A percentile compares a stretch with the other conserved stretches of the same genome.
phyloP scores from a whole-genome alignment of 2,113 vertebrate species.

The Paratilapia polleni region DNA sequence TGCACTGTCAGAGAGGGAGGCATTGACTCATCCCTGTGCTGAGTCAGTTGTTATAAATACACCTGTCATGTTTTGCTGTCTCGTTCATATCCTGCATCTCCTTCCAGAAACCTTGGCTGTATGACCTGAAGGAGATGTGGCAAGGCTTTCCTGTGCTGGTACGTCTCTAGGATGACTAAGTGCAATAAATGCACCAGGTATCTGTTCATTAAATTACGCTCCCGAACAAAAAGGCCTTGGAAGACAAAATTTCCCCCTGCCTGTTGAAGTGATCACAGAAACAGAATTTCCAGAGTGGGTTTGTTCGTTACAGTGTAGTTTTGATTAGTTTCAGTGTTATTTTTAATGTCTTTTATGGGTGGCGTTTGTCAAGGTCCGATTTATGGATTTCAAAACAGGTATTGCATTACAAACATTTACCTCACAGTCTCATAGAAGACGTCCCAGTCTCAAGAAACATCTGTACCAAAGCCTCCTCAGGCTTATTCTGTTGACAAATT shows the following conservation, averaged over 20 bases:
- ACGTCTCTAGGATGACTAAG: conserved; percentile 45
- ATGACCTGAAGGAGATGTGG: conserved; percentile 91
- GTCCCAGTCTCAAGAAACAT: background rate
- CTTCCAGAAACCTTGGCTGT: conserved; percentile 94
- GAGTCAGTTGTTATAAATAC: conserved; percentile 55
- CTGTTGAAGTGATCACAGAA: background rate
- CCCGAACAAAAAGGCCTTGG: background rate
- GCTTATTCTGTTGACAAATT: too few species aligned
- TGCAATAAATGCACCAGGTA: background rate
- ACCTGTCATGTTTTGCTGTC: conserved; percentile 33
- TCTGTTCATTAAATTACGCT: background rate
- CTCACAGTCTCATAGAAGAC: background rate
- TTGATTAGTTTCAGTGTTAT: background rate
- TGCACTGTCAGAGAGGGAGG: background rate
- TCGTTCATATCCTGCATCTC: conserved; percentile 34
- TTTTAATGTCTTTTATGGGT: conserved; percentile 1
- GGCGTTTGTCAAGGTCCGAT: background rate
- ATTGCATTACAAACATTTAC: background rate
- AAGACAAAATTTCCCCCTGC: background rate
- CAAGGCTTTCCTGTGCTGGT: conserved; percentile 93
- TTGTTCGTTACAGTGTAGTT: background rate
- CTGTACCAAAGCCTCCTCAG: background rate
- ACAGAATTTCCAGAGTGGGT: background rate
- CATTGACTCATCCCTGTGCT: conserved; percentile 34
- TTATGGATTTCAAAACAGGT: background rate